Evolutionary conservation across 2,113 vertebrate species (phyloP).

Genomic region (Piprites chloris): DNA sequence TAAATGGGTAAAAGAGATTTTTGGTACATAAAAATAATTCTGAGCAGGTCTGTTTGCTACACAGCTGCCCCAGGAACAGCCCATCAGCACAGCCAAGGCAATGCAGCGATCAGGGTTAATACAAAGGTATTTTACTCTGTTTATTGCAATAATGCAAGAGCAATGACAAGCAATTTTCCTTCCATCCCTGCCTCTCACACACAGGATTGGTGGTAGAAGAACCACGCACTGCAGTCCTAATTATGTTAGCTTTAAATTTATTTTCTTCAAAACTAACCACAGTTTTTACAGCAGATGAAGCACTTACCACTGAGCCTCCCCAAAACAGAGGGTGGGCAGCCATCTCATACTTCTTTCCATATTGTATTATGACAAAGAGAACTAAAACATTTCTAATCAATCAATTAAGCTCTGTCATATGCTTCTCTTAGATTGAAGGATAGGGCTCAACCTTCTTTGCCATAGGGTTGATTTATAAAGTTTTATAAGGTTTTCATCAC

Average conservation of each 20-base stretch:
- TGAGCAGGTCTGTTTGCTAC: not conserved
- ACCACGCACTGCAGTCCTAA: not conserved
- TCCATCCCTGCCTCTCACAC: not conserved
- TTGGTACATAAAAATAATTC: not conserved
- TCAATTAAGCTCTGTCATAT: not conserved
- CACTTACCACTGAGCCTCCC: not conserved
- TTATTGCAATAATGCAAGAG: not conserved
- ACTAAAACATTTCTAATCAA: not conserved
- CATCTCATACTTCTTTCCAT: not conserved
- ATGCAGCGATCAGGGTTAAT: accelerated
- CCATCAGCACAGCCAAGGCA: not conserved
- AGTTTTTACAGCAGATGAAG: not conserved
- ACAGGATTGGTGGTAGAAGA: not conserved
- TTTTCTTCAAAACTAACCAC: not conserved
- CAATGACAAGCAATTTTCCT: not conserved
- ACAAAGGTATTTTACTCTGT: not conserved
- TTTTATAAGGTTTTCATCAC: not conserved
- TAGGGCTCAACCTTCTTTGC: not conserved
- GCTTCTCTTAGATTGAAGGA: not conserved
- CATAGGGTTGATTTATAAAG: not conserved
- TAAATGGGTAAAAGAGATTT: not conserved
- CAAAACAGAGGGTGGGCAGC: not conserved
- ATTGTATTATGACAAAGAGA: not conserved
- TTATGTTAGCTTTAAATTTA: not conserved
- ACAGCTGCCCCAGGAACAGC: not conserved